Percentiles rank a stretch among this genome's conserved stretches.
Conservation (phyloP, 2,888 invertebrate species). For the Hirudinaria manillensis region DNA sequence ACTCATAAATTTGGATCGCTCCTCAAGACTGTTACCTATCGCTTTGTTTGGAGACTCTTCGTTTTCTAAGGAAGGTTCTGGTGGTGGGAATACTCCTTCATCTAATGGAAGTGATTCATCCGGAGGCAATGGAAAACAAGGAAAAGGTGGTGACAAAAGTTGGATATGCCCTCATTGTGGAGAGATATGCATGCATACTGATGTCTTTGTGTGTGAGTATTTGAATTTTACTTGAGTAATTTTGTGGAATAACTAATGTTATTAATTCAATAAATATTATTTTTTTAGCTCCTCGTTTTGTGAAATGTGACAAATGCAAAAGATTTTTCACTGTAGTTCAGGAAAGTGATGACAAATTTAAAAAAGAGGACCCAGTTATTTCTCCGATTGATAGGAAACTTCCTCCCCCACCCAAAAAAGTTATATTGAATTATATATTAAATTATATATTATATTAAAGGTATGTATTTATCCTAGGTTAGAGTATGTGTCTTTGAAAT, state of each 20-base stretch:
- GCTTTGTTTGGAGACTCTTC: no score
- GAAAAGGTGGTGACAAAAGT: constrained; percentile 49
- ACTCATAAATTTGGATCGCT: no score
- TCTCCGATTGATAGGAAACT: constrained; percentile 57
- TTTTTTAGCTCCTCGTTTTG: constrained; percentile 78
- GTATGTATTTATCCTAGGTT: background rate
- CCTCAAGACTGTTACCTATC: no score
- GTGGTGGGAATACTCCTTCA: no score
- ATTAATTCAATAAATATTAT: background rate
- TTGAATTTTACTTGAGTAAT: constrained; percentile 6
- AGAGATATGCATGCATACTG: constrained; percentile 92
- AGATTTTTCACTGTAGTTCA: constrained; percentile 93
- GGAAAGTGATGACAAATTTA: constrained; percentile 83
- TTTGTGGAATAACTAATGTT: constrained; percentile 24
- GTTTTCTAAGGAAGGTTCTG: no score
- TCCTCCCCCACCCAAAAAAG: constrained; percentile 88
- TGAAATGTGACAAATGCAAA: constrained; percentile 95
- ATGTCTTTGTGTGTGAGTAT: constrained; percentile 81
- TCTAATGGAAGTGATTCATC: background rate
- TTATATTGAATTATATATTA: constrained; percentile 41
- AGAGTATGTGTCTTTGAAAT: background rate
- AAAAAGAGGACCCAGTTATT: constrained; percentile 60
- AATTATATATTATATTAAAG: constrained; percentile 7
- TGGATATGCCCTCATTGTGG: constrained; percentile 85
- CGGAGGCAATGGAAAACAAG: constrained; percentile 40